Evolutionary conservation across 2,113 vertebrate species (phyloP), one percentile per base, ranked within the genome.

Genomic region (Arothron firmamentum): DNA sequence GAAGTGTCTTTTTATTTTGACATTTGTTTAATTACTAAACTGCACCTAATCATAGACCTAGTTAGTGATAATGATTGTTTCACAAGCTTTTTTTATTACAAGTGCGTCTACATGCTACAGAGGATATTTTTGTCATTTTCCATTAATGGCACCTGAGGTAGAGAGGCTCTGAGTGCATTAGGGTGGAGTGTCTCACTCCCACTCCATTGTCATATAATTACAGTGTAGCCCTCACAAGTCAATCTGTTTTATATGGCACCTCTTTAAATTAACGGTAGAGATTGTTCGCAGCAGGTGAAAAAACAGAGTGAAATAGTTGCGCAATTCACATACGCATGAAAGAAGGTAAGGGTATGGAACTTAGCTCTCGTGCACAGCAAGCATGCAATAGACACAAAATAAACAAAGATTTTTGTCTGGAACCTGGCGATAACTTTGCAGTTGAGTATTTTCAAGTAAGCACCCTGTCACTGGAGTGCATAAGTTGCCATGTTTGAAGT

Each of bases 131-230:
- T 23, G 62, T 18, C 1, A 15, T 62, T 49, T 23, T n/a, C 34
- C 45, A 42, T 65, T 72, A 31, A 72, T 56, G 62, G 19, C 42
- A 56, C 13, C 57, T 60, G 53, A 74, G 47, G 21, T 46, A 65
- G 52, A 65, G 52, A 65, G 55, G n/a, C 63, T 65, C 21, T 3
- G 16, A 52, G 70, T 62, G 60, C 46, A 38, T 59, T 17, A 56
- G 49, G 47, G 38, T 62, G 66, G 61, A 77, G 61, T 19, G 58
- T 45, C 48, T 65, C 56, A 62, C 54, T 48, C 65, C 28, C 59
- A 72, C 48, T 23, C 25, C 62, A 61, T 74, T 59, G 65, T 70
- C 56, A 16, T 65, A 49, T 74, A 77, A 79, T 77, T 60, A 73
- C 68, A 42, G 18, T 48, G 57, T 59, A 71, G 70, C 68, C 61